phyloP scores from a whole-genome alignment of 2,797 vertebrate species.

The Anniella stebbinsi region DNA sequence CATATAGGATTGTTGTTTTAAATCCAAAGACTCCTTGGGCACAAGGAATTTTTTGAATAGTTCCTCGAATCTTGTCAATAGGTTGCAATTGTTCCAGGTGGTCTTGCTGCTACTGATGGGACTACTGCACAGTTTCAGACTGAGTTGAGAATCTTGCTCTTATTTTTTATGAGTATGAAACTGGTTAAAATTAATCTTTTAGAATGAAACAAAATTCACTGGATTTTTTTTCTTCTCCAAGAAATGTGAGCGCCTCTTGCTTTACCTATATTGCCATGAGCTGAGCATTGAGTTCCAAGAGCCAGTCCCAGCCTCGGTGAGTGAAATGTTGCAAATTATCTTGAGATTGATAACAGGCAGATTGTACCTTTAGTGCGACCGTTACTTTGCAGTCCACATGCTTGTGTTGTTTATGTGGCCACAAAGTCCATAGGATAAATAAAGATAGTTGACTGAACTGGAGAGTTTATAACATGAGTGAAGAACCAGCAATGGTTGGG shows the following conservation, averaged over 20 bases:
- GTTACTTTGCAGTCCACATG: not conserved
- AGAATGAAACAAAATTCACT: constrained; percentile 24
- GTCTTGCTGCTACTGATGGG: not conserved
- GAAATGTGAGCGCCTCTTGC: constrained; percentile 96
- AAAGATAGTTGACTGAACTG: not conserved
- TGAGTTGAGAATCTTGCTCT: not conserved
- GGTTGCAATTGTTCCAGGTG: not conserved
- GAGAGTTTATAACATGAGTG: not conserved
- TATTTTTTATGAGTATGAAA: not conserved
- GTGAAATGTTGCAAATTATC: constrained; percentile 65
- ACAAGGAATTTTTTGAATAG: not conserved
- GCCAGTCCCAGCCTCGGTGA: constrained; percentile 93
- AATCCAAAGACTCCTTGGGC: not conserved
- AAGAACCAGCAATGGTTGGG: too few relatives aligned
- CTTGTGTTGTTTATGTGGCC: constrained; percentile 2
- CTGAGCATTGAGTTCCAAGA: constrained; percentile 97
- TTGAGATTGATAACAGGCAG: not conserved
- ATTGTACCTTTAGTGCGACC: rapidly evolving
- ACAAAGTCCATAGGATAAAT: constrained; percentile 28
- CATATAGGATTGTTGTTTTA: not conserved
- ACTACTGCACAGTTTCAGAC: not conserved
- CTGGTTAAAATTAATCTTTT: not conserved
- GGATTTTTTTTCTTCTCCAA: constrained; percentile 71
- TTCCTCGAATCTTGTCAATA: not conserved
- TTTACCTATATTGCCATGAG: constrained; percentile 96